These are phyloP conservation scores for Setophaga kirtlandii DNA, from an alignment of 2,113 vertebrate genomes.

Conservation along the genomic window DNA sequence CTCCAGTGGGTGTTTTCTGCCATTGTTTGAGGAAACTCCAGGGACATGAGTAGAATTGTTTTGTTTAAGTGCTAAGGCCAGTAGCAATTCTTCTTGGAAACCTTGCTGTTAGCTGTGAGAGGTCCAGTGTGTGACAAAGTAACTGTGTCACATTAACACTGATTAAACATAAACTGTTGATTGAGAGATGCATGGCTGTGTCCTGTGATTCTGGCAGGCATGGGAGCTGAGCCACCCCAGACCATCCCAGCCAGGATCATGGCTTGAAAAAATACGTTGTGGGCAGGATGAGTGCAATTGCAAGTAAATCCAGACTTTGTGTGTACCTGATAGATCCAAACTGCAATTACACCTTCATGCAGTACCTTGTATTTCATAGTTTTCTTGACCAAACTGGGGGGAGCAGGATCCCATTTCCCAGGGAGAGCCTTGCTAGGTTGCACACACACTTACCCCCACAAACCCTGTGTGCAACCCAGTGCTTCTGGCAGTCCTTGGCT, in stretches of 20 bases:
- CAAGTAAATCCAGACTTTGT: background rate
- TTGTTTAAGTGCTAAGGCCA: background rate
- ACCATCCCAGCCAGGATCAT: background rate
- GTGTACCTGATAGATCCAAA: background rate
- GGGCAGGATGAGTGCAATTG: background rate
- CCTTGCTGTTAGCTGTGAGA: background rate
- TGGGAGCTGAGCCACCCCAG: background rate
- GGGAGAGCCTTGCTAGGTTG: background rate
- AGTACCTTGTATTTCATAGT: background rate
- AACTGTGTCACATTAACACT: background rate
- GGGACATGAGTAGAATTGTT: background rate
- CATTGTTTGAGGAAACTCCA: conserved; percentile 25
- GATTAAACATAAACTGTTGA: no score
- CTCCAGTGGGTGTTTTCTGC: background rate
- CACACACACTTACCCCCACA: rapidly evolving
- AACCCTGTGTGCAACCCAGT: background rate
- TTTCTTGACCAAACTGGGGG: background rate
- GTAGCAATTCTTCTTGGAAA: background rate
- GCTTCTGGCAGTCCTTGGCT: rapidly evolving
- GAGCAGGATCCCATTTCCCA: background rate
- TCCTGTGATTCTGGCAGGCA: background rate
- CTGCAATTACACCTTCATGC: background rate
- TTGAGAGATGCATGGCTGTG: conserved; percentile 13
- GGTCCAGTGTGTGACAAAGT: background rate
- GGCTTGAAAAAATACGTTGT: background rate